Base-by-base conservation (phyloP, 2,113 vertebrate species). In the Brachirus orientalis region DNA sequence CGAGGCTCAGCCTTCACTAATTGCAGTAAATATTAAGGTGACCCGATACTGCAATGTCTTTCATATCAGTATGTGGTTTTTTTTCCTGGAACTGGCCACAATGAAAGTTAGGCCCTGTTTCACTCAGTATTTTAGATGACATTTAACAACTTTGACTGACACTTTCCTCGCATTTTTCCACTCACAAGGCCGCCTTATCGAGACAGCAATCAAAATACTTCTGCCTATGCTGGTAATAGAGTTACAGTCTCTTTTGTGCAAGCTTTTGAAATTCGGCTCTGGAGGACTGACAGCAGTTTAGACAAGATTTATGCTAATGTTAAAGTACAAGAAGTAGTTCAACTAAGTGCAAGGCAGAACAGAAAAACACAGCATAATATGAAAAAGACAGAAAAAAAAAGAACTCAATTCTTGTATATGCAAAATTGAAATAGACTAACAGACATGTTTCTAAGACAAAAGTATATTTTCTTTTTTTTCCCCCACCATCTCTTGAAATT, bases 91-190 rank as follows among this genome's bases (percentile, higher is more conserved):
- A 89, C 89, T 89, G 86, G 72, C 78, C 62, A 61, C 63, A 20
- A 72, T 68, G 58, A 63, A 56, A 72, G 83, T 86, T 66, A 19
- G 56, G 47, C 50, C 44, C 51, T 51, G 71, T 69, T 86, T 65
- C 18, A 5, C 65, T 52, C 75, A 65, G 72, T 41, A 38, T 69
- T 77, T 74, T 78, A 54, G 59, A 77, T 86, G 85, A 83, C 90
- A 86, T 92, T 87, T 87, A 83, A 72, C 81, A 78, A 77, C 84
- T 74, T 85, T 91, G 67, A 88, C 85, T 85, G 94, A 88, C 80
- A 82, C 85, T 86, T 85, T 55, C 65, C 69, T 78, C 72, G 57
- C 41, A 69, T 62, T 85, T 72, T 81, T 63, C 57, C 7, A 67
- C 75, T 65, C 61, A 58, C 70, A 60, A 79, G 75, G 80, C 75